A percentile compares a stretch with the other conserved stretches of the same genome.
Evolutionary conservation across 2,113 vertebrate genomes (phyloP).

Genomic region (Brienomyrus longianalis): DNA sequence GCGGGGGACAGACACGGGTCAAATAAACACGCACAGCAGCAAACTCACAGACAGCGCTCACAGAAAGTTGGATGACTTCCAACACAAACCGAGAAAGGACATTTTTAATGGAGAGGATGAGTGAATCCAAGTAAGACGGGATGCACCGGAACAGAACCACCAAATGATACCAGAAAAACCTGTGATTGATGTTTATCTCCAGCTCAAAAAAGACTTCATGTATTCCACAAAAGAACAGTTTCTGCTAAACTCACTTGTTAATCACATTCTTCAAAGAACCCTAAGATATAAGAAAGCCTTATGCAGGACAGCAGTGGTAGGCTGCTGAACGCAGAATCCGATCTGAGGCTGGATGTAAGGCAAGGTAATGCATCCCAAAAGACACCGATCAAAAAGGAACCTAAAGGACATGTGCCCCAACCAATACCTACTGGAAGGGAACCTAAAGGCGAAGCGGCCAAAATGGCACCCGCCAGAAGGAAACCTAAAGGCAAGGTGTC

Average conservation of each 20-base stretch:
- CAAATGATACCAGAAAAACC: background rate
- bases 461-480: background rate
- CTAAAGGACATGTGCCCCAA: background rate
- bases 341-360: background rate
- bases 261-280: background rate
- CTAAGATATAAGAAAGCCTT: background rate
- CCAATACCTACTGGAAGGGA: background rate
- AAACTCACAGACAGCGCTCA: background rate
- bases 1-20: background rate
- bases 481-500: background rate
- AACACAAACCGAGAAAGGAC: background rate
- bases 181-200: background rate
- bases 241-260: background rate
- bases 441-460: background rate
- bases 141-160: background rate
- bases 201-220: background rate
- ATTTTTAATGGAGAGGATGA: background rate
- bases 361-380: background rate
- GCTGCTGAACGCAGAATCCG: background rate
- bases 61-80: background rate
- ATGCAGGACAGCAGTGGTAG: background rate
- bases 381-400: background rate
- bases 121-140: background rate
- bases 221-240: background rate
- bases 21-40: constrained; percentile 2